A percentile compares a stretch with the other conserved stretches of the same genome.
Conservation (phyloP, 1,140 invertebrate species). For the Drosophila triauraria region DNA sequence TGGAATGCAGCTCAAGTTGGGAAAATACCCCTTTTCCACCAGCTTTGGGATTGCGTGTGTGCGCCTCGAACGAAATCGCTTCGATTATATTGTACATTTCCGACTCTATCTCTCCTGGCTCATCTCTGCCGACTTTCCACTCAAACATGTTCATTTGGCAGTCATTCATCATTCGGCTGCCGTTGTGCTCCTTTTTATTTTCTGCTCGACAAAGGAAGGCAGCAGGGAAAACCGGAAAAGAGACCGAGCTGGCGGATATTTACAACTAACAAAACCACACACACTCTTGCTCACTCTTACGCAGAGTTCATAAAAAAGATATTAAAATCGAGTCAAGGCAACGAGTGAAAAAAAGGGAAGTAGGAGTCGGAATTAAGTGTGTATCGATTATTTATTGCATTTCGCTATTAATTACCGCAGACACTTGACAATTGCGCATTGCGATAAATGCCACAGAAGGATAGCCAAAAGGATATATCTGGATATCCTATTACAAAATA, state of each 20-base stretch:
- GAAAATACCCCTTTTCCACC: slow-evolving; percentile 13
- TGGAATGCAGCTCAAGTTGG: slow-evolving; percentile 15
- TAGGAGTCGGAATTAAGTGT: not conserved
- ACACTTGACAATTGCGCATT: slow-evolving; percentile 34
- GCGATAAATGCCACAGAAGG: not conserved
- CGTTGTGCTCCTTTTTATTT: slow-evolving; percentile 22
- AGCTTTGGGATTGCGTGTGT: slow-evolving; percentile 7
- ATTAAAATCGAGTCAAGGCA: slow-evolving; percentile 72
- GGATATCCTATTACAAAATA: too few relatives aligned
- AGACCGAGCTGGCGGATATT: slow-evolving; percentile 16
- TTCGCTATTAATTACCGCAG: slow-evolving; percentile 41
- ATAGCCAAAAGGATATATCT: too few relatives aligned
- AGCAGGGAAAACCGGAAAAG: slow-evolving; percentile 2
- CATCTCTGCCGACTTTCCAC: slow-evolving; percentile 23
- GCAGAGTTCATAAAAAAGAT: slow-evolving; percentile 75
- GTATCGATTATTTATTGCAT: slow-evolving; percentile 45
- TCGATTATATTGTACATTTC: slow-evolving; percentile 42
- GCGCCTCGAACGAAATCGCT: slow-evolving; percentile 20
- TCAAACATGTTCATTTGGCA: slow-evolving; percentile 69
- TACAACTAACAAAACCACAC: slow-evolving; percentile 32
- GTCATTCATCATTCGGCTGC: slow-evolving; percentile 70
- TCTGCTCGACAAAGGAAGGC: slow-evolving; percentile 7
- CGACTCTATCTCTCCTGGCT: slow-evolving; percentile 28
- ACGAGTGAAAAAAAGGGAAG: not conserved
- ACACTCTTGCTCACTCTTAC: not conserved